phyloP scores from a whole-genome alignment of 2,888 invertebrate species.

The Sesia apiformis region DNA sequence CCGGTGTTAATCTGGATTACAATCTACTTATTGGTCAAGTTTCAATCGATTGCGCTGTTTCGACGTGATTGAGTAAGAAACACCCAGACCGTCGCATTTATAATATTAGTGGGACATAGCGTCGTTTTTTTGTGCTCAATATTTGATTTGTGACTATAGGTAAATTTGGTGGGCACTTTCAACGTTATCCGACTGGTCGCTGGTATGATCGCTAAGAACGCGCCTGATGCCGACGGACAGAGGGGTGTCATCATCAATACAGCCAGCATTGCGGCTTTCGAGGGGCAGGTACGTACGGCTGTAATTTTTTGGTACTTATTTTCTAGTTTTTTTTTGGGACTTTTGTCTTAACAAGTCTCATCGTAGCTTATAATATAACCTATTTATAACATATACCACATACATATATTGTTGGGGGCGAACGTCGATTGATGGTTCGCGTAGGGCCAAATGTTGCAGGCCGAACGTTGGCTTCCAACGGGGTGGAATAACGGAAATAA shows the following conservation, averaged over 20 bases:
- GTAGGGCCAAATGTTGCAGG: too few species aligned
- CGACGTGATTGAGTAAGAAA: not conserved
- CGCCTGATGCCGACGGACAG: constrained; percentile 87
- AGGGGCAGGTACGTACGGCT: constrained; percentile 76
- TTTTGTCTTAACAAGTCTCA: too few species aligned
- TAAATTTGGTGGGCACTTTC: constrained; percentile 94
- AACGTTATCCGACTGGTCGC: constrained; percentile 91
- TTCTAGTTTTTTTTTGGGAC: too few species aligned
- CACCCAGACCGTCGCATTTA: not conserved
- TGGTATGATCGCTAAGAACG: constrained; percentile 88
- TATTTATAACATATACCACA: too few species aligned
- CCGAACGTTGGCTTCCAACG: too few species aligned
- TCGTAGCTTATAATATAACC: too few species aligned
- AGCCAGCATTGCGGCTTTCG: constrained; percentile 95
- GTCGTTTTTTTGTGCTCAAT: too few species aligned
- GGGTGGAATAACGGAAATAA: too few species aligned
- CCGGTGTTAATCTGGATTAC: not conserved
- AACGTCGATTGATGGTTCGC: too few species aligned
- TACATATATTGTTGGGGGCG: too few species aligned
- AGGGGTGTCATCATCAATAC: constrained; percentile 97
- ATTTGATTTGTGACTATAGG: constrained; percentile 46
- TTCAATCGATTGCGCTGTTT: not conserved
- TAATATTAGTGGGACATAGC: not conserved
- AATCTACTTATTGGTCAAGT: not conserved
- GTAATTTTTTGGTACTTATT: too few species aligned